Evolutionary conservation across 1,140 invertebrate genomes (phyloP), one percentile per base, ranked within the genome.

Genomic region (Carposina sasakii): DNA sequence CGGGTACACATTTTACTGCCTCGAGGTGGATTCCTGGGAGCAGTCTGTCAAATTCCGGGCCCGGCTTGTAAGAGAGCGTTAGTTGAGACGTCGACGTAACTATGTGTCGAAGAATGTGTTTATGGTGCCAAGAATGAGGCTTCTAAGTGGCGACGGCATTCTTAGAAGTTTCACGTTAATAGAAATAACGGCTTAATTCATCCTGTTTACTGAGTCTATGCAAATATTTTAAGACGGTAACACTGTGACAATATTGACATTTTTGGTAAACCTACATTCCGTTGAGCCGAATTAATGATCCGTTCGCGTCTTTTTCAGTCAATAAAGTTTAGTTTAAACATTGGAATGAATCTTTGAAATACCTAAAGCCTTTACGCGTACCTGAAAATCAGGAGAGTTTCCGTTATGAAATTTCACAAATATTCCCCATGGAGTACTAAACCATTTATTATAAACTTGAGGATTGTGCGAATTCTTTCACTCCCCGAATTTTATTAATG

Each of bases 101-200:
- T 75, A 79, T 81, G 75, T 81, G 76, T 75, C 67, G 72, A 76
- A 83, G 72, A 76, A 81, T 83, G 72, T 76, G 72, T 78, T 77
- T 77, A 76, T 71, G 64, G 68, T 73, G 75, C 71, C 73, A 77
- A 71, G 69, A 76, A 71, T 75, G 64, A 63, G 69, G 66, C 71
- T 78, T 66, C 67, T 79, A 75, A 82, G 73, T 37, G 36, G 1
- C 48, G 44, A 30, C 22, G 46, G 19, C 9, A 42, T 42, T 49
- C 48, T 34, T 42, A 19, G 37, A 19, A 42, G 39, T 46, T 46
- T n/a, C n/a, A n/a, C n/a, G n/a, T n/a, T n/a, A n/a, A n/a, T n/a
- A n/a, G n/a, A n/a, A n/a, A n/a, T n/a, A n/a, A n/a, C n/a, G n/a
- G n/a, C n/a, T n/a, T n/a, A n/a, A n/a, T n/a, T n/a, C n/a, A n/a